A percentile compares a stretch with the other conserved stretches of the same genome.
These are phyloP conservation scores for Siphamia tubifer DNA, from an alignment of 2,113 vertebrate genomes.

Conservation along the genomic window DNA sequence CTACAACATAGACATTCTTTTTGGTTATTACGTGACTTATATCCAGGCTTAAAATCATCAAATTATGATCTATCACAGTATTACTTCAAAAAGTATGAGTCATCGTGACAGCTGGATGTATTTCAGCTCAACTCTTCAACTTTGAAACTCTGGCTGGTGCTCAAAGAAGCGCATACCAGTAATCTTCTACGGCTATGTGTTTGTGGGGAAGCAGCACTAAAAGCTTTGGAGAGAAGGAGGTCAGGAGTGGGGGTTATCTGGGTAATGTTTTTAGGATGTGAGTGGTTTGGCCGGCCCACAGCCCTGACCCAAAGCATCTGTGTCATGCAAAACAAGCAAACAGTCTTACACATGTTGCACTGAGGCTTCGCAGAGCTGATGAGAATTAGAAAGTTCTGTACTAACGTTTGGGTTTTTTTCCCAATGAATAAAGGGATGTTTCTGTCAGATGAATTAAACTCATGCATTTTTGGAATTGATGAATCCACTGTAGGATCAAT, in stretches of 20 bases:
- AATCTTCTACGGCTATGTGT: conserved; percentile 10
- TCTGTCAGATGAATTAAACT: not conserved
- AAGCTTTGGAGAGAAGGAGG: conserved; percentile 47
- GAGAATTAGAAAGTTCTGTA: not conserved
- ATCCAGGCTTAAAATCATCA: conserved; percentile 1
- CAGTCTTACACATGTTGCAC: not conserved
- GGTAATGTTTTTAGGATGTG: conserved; percentile 59
- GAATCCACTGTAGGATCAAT: too few relatives aligned
- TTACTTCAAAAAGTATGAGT: conserved; percentile 26
- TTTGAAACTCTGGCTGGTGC: conserved; percentile 10
- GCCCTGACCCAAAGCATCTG: conserved; percentile 43
- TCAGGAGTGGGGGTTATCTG: conserved; percentile 44
- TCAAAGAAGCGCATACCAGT: conserved; percentile 16
- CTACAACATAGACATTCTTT: not conserved
- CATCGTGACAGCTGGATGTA: conserved; percentile 21
- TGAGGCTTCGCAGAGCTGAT: conserved; percentile 8
- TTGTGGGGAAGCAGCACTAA: conserved; percentile 31
- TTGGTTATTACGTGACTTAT: conserved; percentile 29
- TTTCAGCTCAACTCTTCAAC: conserved; percentile 55
- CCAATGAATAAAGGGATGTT: not conserved
- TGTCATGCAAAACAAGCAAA: conserved; percentile 37
- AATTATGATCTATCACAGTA: conserved; percentile 16
- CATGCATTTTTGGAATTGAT: too few relatives aligned
- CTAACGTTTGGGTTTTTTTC: not conserved
- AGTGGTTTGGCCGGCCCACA: conserved; percentile 19